phyloP scores from a whole-genome alignment of 2,888 invertebrate genomes.

The Lasioglossum morio region DNA sequence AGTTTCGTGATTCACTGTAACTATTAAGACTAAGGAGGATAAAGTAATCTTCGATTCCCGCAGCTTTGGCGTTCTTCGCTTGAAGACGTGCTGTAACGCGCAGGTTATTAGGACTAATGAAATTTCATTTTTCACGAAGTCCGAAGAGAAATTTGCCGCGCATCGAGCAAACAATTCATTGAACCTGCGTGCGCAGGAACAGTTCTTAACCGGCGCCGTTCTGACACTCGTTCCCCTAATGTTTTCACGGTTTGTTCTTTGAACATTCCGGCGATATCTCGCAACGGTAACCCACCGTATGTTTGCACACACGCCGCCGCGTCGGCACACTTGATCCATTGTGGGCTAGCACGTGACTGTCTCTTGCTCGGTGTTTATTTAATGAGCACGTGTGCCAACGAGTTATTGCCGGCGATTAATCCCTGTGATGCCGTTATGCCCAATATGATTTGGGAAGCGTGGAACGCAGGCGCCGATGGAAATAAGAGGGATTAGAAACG shows the following conservation, averaged over 20 bases:
- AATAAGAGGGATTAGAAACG: constrained; percentile 38
- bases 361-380: constrained; percentile 27
- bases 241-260: constrained; percentile 37
- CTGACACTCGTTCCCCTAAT: constrained; percentile 31
- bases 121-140: background rate
- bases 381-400: constrained; percentile 31
- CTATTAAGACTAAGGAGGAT: background rate
- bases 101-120: constrained; percentile 11
- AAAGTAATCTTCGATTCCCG: constrained; percentile 3
- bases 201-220: constrained; percentile 20
- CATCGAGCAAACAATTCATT: constrained; percentile 15
- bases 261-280: constrained; percentile 19
- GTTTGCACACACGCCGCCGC: constrained; percentile 7
- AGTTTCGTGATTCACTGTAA: background rate
- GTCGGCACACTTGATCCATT: constrained; percentile 25
- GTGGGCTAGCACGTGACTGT: constrained; percentile 1
- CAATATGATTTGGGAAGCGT: constrained; percentile 55
- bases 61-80: background rate
- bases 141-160: background rate
- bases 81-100: background rate
- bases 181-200: constrained; percentile 6
- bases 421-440: constrained; percentile 49
- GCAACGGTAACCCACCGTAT: constrained; percentile 32
- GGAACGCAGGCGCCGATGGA: constrained; percentile 12
- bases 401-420: constrained; percentile 60